Evolutionary conservation across 2,888 invertebrate species (phyloP), one percentile per base, ranked within the genome.

Genomic region (Chironomus riparius): DNA sequence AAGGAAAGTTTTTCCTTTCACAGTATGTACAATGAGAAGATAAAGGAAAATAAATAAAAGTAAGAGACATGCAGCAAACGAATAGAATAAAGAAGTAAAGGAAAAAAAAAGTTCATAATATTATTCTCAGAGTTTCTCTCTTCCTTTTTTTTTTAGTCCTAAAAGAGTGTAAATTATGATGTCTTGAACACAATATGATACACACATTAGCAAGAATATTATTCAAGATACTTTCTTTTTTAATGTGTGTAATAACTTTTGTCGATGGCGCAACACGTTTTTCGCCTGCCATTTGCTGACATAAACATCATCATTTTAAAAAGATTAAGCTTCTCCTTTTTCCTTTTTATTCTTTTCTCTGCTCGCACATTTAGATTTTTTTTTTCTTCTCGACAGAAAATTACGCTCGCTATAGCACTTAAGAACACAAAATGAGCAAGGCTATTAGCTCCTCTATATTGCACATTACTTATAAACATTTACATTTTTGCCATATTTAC

Each of bases 141-240:
- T n/a, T n/a, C n/a, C n/a, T n/a, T n/a, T n/a, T 38, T 38, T 38
- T 38, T 38, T 38, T 38, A 38, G 38, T 56, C 56, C 56, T 56
- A 56, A 56, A 56, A 56, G 56, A 56, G 56, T 56, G 70, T 21
- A 47, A 70, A 48, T 70, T 70, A 70, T 70, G 70, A 70, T 70
- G 70, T 70, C 70, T 15, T 38, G 68, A 68, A 47, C 28, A 68
- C 68, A 68, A 38, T 47, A 38, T 56, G 56, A 56, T 56, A 56
- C 56, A 56, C 56, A 56, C 56, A 56, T 70, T 70, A 70, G 70
- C 70, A 21, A 28, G 21, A 21, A 70, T 70, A 48, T 48, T 48
- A 70, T 48, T 70, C 38, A 68, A 68, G 24, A 38, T 38, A 15
- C 47, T 56, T 56, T 56, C 15, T 18, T 21, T 70, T 47, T 48